Evolutionary conservation across 2,888 invertebrate species (phyloP).

Genomic region (Odontocolon sp.): DNA sequence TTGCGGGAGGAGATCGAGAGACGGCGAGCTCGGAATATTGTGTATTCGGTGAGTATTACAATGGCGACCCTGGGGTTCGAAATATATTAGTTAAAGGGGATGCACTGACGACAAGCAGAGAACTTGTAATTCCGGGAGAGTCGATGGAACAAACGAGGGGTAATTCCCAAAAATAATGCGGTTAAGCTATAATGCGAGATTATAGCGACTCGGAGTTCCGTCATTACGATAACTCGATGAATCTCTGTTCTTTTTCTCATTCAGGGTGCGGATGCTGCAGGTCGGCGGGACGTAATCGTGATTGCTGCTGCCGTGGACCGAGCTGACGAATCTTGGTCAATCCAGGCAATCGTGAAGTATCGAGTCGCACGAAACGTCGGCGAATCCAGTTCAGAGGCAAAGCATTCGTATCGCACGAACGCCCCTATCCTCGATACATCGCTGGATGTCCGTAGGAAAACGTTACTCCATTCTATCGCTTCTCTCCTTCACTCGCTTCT

Average conservation of each 20-base stretch:
- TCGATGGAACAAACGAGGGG: too few relatives aligned
- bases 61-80: slow-evolving; percentile 69
- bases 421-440: too few relatives aligned
- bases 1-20: slow-evolving; percentile 37
- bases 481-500: neutral
- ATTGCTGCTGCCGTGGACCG: slow-evolving; percentile 20
- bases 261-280: too few relatives aligned
- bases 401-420: too few relatives aligned
- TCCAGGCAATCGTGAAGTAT: slow-evolving; percentile 58
- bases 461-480: neutral
- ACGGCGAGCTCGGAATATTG: slow-evolving; percentile 68
- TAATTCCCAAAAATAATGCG: too few relatives aligned
- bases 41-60: slow-evolving; percentile 72
- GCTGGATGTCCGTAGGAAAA: too few relatives aligned
- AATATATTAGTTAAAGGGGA: slow-evolving; percentile 75
- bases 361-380: slow-evolving; percentile 21
- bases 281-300: slow-evolving; percentile 61
- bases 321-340: slow-evolving; percentile 51
- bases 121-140: neutral
- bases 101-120: slow-evolving; percentile 66
- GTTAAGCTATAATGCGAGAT: too few relatives aligned
- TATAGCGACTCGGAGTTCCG: too few relatives aligned
- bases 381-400: slow-evolving; percentile 43
- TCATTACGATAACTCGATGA: too few relatives aligned
- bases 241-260: too few relatives aligned